Evolutionary conservation across 1,140 invertebrate genomes (phyloP), one percentile per base, ranked within the genome.

Genomic region (Drosophila ananassae): DNA sequence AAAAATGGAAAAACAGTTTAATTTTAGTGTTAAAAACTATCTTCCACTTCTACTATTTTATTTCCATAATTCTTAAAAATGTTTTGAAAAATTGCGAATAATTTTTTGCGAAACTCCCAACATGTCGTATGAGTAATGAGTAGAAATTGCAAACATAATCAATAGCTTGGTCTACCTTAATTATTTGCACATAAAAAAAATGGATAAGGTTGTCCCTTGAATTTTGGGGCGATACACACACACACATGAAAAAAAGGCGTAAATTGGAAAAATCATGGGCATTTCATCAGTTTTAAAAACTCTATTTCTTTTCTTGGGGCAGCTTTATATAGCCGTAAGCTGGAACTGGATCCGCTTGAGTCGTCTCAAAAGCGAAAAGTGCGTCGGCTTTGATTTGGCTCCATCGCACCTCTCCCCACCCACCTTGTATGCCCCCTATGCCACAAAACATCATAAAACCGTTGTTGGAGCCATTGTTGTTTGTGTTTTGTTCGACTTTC

Each of bases 351-450:
- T 85, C 64, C 82, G 82, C 82, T 69, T 87, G 47, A 56, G 41
- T 78, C 53, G 71, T 73, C 50, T 71, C 25, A 85, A 87, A 85
- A 82, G 82, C 69, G 78, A 87, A 87, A 78, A 81, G 74, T 85
- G 82, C 82, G 82, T 85, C 63, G 54, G 48, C 44, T 66, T 59
- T 77, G 44, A 61, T 48, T 44, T 53, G 47, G n/a, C 57, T 28
- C 6, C 57, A 10, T 9, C 44, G 17, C 5, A 10, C 34, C 34
- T 10, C n/a, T 44, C 13, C 37, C 4, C 5, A 4, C 34, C 48
- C 57, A 32, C 6, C 8, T 2, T 24, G 21, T 13, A 60, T 73
- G 77, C 34, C 34, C 34, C 34, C 3, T 17, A 17, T 37, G 34
- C 34, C 34, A 37, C 10, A 37, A 37, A 41, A 41, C 39, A n/a